These are phyloP conservation scores for Gnatocerus cornutus DNA, from an alignment of 2,888 invertebrate genomes.

Conservation along the genomic window DNA sequence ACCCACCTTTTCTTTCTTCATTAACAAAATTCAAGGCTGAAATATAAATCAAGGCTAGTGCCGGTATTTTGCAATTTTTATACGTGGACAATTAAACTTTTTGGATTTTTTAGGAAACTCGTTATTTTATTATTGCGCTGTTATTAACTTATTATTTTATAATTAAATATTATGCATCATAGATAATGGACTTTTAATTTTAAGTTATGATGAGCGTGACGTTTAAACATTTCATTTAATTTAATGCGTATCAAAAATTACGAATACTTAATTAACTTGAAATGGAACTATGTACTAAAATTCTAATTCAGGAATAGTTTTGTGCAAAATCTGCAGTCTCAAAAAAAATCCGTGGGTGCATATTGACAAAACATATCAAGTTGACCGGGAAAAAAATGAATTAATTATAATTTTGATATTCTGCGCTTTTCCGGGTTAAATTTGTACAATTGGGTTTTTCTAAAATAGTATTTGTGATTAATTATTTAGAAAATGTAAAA, in stretches of 20 bases:
- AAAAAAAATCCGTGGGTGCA: too few relatives aligned
- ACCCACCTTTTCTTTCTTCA: constrained; percentile 45
- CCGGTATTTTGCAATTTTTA: constrained; percentile 14
- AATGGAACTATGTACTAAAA: too few relatives aligned
- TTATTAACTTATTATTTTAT: neutral
- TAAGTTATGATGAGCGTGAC: constrained; percentile 29
- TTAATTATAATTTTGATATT: too few relatives aligned
- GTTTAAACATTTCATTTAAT: constrained; percentile 6
- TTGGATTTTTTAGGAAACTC: neutral
- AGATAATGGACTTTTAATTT: constrained; percentile 4
- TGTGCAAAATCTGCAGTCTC: too few relatives aligned
- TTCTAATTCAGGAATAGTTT: constrained; percentile 12
- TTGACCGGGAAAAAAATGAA: too few relatives aligned
- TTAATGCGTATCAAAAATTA: constrained; percentile 16
- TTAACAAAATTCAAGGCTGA: constrained; percentile 48
- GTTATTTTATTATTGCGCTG: neutral
- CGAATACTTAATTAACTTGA: too few relatives aligned
- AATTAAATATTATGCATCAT: too few relatives aligned
- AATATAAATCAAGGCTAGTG: constrained; percentile 41
- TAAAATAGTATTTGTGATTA: too few relatives aligned
- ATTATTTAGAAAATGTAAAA: too few relatives aligned
- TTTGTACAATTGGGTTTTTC: too few relatives aligned
- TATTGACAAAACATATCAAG: too few relatives aligned
- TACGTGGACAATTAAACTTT: neutral
- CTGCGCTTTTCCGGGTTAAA: too few relatives aligned